Base-by-base conservation (phyloP, 2,888 invertebrate genomes). In the Brachyptera putata region DNA sequence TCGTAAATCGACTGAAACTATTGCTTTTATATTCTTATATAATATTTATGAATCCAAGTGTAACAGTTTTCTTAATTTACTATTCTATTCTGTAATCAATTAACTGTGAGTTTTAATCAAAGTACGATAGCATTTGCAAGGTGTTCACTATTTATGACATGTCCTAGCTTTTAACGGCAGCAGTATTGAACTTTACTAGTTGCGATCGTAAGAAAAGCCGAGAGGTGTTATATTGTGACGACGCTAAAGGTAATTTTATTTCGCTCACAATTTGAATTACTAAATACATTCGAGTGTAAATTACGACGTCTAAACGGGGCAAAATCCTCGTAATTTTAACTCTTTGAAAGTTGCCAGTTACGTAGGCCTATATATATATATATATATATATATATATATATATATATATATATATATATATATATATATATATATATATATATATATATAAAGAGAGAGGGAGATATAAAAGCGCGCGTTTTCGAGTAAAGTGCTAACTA, bases 201-300 rank as follows among this genome's bases (percentile, higher is more conserved):
- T 24, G 46, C 22, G 46, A 46, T 46, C 46, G 34, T 18, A 36
- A 34, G 53, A 36, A 26, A 16, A 53, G 53, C 53, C 18, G 34
- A 36, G 53, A 53, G 34, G 53, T 53, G 36, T 22, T 53, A 21
- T n/a, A n/a, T 34, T 53, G 36, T 53, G 53, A 21, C 34, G 53
- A 34, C 22, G 53, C 36, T 30, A 22, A 37, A 57, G 57, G 50
- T 57, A 61, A 57, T 61, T 39, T 50, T 57, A 26, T 61, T 50
- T 41, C 48, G 22, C 49, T 53, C 34, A 11, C 49, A 57, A 61
- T 61, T 56, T 61, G 57, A 61, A 61, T 61, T 61, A 56, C 56
- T 56, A 37, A 50, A 39, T 57, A 61, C 60, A 61, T 56, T 50
- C 56, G 57, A 56, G 50, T 61, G 57, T 57, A 57, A 61, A 61